Conservation (phyloP, 1,140 invertebrate genomes). For the Apis cerana region DNA sequence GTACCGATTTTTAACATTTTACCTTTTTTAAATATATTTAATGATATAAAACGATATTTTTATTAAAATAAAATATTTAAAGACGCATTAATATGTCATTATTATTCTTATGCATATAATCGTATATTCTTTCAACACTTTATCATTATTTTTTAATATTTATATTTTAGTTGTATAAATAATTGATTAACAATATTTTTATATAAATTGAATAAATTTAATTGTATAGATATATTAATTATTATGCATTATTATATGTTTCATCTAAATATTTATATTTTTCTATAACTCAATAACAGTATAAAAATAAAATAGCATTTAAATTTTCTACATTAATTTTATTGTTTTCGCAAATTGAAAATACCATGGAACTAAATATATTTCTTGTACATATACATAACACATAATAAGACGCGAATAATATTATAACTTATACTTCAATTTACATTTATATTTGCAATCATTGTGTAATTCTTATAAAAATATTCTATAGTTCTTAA, state of each 20-base stretch:
- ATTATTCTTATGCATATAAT: too few species aligned
- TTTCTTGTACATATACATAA: background rate
- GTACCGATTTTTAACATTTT: background rate
- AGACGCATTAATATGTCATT: background rate
- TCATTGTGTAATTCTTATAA: background rate
- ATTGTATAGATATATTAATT: background rate
- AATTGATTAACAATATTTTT: background rate
- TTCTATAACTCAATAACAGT: too few species aligned
- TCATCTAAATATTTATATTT: background rate
- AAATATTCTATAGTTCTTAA: too few species aligned
- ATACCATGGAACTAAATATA: background rate
- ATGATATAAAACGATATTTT: background rate
- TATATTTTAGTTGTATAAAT: background rate
- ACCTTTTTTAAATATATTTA: background rate
- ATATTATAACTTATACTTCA: background rate
- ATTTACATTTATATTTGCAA: background rate
- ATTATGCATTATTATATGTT: background rate
- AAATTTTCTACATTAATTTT: background rate
- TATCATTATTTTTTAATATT: background rate
- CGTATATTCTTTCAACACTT: too few species aligned
- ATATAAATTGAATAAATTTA: background rate
- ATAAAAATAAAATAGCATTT: background rate
- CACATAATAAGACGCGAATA: background rate
- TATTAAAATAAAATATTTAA: conserved; percentile 7
- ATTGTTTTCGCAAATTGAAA: background rate